phyloP scores from a whole-genome alignment of 2,888 invertebrate genomes.

The Trichogramma evanescens region DNA sequence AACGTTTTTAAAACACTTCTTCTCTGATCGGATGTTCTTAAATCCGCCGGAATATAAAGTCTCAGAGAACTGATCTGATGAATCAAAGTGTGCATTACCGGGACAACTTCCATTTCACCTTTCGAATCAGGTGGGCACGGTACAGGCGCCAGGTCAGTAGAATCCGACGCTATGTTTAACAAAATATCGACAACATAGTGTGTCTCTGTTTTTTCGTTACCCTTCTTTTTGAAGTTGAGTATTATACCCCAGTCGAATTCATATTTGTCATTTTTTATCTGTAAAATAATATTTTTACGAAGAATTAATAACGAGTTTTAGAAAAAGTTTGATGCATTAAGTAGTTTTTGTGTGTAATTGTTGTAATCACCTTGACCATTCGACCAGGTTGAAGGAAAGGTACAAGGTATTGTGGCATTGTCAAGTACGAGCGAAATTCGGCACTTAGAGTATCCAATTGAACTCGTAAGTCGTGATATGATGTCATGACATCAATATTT shows the following conservation, averaged over 20 bases:
- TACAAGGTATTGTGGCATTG: conserved; percentile 78
- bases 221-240: conserved; percentile 80
- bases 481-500: conserved; percentile 60
- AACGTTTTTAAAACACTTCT: conserved; percentile 79
- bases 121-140: conserved; percentile 65
- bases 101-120: conserved; percentile 85
- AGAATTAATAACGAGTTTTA: no score
- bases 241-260: conserved; percentile 97
- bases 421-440: conserved; percentile 73
- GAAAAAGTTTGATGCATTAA: no score
- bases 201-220: conserved; percentile 48
- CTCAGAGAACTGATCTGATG: conserved; percentile 83
- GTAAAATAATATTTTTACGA: no score
- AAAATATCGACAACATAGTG: conserved; percentile 77
- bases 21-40: conserved; percentile 76
- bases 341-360: neutral
- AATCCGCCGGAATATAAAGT: conserved; percentile 83
- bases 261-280: conserved; percentile 68
- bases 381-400: conserved; percentile 94
- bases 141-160: conserved; percentile 56
- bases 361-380: conserved; percentile 68
- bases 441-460: conserved; percentile 69
- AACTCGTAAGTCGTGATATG: conserved; percentile 79
- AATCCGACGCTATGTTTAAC: conserved; percentile 67
- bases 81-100: conserved; percentile 75